A percentile compares a stretch with the other conserved stretches of the same genome.
phyloP scores from a whole-genome alignment of 64 coral and sea anemone species.

The Hydrozoanthus tunicans region DNA sequence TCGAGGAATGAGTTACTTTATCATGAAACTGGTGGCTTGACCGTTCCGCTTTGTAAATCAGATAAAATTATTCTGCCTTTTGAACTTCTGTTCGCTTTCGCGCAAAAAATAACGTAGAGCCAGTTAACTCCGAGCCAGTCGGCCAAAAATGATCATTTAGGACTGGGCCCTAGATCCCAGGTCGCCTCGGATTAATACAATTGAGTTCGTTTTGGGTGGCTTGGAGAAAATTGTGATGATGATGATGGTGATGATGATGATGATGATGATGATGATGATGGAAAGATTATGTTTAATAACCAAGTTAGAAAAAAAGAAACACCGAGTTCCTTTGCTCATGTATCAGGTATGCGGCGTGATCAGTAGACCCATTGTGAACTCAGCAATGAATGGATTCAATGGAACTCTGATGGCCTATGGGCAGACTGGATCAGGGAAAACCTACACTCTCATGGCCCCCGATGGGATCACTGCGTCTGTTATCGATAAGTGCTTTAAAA shows the following conservation, averaged over 20 bases:
- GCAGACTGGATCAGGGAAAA: constrained; percentile 97
- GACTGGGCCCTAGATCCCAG: too few relatives aligned
- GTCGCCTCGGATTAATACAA: too few relatives aligned
- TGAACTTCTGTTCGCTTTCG: too few relatives aligned
- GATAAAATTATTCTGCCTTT: too few relatives aligned
- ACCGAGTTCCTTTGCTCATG: not conserved
- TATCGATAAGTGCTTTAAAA: constrained; percentile 90
- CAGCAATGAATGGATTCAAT: constrained; percentile 98
- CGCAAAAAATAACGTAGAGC: too few relatives aligned
- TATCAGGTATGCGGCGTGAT: constrained; percentile 78
- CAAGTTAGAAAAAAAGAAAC: too few relatives aligned
- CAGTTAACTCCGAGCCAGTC: too few relatives aligned
- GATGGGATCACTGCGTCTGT: constrained; percentile 88
- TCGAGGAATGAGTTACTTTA: too few relatives aligned
- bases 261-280: not conserved
- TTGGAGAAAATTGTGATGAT: not conserved
- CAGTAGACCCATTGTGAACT: constrained; percentile 83
- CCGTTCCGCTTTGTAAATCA: too few relatives aligned
- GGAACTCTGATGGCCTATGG: constrained; percentile 97
- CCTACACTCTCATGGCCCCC: constrained; percentile 93
- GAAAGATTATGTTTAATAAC: not conserved
- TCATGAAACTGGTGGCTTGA: too few relatives aligned
- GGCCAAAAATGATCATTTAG: too few relatives aligned
- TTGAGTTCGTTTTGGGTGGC: too few relatives aligned
- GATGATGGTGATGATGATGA: not conserved